Evolutionary conservation across 1,140 invertebrate species (phyloP).

Genomic region (Zaprionus nigranus): DNA sequence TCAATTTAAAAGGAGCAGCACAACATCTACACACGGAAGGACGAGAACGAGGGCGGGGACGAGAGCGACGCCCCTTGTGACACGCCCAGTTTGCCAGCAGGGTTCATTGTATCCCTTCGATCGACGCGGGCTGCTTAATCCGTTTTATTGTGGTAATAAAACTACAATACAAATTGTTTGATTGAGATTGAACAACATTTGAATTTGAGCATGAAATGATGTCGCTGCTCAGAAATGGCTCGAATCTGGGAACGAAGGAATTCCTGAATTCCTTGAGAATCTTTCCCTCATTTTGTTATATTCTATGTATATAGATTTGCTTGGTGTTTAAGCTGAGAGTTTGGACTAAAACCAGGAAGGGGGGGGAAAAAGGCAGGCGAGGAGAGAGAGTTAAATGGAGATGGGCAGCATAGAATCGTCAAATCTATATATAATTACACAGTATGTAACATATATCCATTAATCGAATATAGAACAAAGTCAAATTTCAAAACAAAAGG

Average conservation of each 20-base stretch:
- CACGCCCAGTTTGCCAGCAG: constrained; percentile 65
- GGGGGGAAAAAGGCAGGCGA: too few relatives aligned
- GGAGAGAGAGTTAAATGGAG: too few relatives aligned
- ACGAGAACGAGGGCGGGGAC: constrained; percentile 6
- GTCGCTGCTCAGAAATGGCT: constrained; percentile 37
- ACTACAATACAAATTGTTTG: constrained; percentile 83
- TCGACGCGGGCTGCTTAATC: constrained; percentile 64
- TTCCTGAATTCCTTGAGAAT: constrained; percentile 17
- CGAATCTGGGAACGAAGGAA: background rate
- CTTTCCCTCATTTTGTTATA: background rate
- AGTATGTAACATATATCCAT: too few relatives aligned
- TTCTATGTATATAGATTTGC: constrained; percentile 44
- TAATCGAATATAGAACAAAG: too few relatives aligned
- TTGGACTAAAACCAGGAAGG: too few relatives aligned
- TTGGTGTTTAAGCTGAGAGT: background rate
- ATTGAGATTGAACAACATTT: constrained; percentile 81
- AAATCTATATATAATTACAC: too few relatives aligned
- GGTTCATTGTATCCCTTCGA: constrained; percentile 60
- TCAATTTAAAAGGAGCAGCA: constrained; percentile 79
- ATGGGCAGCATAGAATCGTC: too few relatives aligned
- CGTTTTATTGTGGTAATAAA: constrained; percentile 83
- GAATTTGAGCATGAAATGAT: constrained; percentile 77
- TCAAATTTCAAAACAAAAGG: too few relatives aligned
- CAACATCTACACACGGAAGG: constrained; percentile 38
- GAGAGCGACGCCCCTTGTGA: constrained; percentile 32